Conservation (phyloP, 2,888 invertebrate species). For the Crepidodera aurea region DNA sequence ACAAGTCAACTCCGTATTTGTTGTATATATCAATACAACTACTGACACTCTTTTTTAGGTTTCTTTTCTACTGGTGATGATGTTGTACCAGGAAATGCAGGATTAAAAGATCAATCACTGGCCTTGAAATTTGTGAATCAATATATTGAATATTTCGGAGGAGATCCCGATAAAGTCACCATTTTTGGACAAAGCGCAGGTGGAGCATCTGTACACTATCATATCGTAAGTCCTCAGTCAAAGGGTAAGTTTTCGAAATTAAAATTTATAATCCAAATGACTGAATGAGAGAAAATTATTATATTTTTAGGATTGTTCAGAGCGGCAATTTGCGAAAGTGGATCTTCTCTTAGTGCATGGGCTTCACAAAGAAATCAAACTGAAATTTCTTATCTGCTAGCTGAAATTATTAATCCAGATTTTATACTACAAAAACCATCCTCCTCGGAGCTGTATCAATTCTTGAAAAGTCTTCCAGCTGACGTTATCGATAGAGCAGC, state of each 20-base stretch:
- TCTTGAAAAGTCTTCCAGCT: conserved; percentile 41
- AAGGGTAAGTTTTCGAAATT: conserved; percentile 35
- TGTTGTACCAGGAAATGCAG: conserved; percentile 52
- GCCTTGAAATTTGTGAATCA: conserved; percentile 50
- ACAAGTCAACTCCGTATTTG: too few relatives aligned
- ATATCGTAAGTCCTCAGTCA: conserved; percentile 40
- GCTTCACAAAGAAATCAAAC: conserved; percentile 52
- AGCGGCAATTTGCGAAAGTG: conserved; percentile 55
- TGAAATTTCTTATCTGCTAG: conserved; percentile 46
- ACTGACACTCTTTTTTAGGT: too few relatives aligned
- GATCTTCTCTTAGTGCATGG: conserved; percentile 55
- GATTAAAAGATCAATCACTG: conserved; percentile 52
- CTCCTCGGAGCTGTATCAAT: conserved; percentile 39
- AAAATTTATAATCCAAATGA: background rate
- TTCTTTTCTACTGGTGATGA: conserved; percentile 52
- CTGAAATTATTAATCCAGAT: conserved; percentile 45
- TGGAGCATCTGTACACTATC: conserved; percentile 51
- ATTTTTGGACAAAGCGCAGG: conserved; percentile 55
- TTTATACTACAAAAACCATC: conserved; percentile 36
- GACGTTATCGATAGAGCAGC: conserved; percentile 40
- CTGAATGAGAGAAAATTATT: background rate
- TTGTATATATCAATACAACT: too few relatives aligned
- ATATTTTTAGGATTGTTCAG: conserved; percentile 50
- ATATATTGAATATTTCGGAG: conserved; percentile 52
- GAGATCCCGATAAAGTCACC: conserved; percentile 51